A percentile compares a stretch with the other conserved stretches of the same genome.
phyloP scores from a whole-genome alignment of 2,888 invertebrate genomes.

The Ferdinandea cuprea region DNA sequence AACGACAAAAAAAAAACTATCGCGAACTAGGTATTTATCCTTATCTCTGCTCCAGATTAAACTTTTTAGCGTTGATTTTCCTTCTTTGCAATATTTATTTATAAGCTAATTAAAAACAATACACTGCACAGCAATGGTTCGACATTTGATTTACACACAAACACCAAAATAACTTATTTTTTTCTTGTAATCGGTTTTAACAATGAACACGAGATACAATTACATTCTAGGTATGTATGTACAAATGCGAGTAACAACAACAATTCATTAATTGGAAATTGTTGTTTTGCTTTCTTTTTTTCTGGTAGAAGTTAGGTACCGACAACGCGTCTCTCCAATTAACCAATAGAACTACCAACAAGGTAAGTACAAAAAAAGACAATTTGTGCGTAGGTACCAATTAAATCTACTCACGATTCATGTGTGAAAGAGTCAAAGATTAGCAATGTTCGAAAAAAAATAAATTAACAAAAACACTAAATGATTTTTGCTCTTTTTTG shows the following conservation, averaged over 20 bases:
- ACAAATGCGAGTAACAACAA: conserved; percentile 18
- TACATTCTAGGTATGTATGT: too few relatives aligned
- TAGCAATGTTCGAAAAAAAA: conserved; percentile 9
- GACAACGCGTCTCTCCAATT: conserved; percentile 18
- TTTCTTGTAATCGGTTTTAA: conserved; percentile 19
- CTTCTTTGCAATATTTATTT: conserved; percentile 49
- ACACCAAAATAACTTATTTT: conserved; percentile 9
- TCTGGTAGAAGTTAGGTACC: neutral
- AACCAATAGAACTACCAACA: neutral
- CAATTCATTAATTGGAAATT: conserved; percentile 25
- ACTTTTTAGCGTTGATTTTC: conserved; percentile 12
- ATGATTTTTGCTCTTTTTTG: neutral
- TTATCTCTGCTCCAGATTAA: conserved; percentile 55
- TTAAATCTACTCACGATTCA: conserved; percentile 22
- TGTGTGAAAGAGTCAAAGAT: conserved; percentile 34
- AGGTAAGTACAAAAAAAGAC: neutral
- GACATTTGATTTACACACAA: conserved; percentile 39
- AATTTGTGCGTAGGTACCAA: conserved; percentile 28
- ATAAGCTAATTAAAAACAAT: conserved; percentile 64
- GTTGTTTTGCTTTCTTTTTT: conserved; percentile 1
- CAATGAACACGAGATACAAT: neutral
- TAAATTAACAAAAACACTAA: neutral
- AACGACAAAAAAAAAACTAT: conserved; percentile 10
- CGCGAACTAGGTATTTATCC: conserved; percentile 34
- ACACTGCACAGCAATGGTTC: conserved; percentile 38